These are phyloP conservation scores for Semnopithecus entellus DNA, from an alignment of 2,113 vertebrate genomes.

Conservation along the genomic window DNA sequence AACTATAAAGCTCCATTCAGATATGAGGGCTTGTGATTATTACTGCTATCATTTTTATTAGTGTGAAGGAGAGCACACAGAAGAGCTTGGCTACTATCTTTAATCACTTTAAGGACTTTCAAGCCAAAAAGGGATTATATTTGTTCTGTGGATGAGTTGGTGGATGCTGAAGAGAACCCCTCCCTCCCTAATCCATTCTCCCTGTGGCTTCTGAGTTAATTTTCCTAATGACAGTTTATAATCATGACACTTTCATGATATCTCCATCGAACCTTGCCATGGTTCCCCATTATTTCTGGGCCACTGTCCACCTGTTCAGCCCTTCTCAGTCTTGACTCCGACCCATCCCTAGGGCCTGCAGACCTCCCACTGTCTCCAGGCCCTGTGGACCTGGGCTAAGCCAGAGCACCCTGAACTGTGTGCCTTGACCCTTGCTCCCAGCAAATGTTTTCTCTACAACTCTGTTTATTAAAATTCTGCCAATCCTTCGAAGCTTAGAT, in stretches of 20 bases:
- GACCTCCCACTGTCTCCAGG: neutral
- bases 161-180: neutral
- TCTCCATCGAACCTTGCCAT: neutral
- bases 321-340: neutral
- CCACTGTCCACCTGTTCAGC: neutral
- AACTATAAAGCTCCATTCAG: neutral
- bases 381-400: rapidly evolving
- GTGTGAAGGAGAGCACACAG: neutral
- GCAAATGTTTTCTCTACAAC: neutral
- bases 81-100: neutral
- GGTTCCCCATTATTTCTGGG: rapidly evolving
- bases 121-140: neutral
- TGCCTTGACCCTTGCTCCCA: neutral
- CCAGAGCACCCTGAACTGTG: neutral
- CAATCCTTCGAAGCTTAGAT: neutral
- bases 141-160: neutral
- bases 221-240: neutral
- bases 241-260: neutral
- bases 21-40: neutral
- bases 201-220: neutral
- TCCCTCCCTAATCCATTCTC: neutral
- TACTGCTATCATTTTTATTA: neutral
- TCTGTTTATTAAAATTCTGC: neutral
- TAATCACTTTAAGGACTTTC: neutral
- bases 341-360: no score